These are phyloP conservation scores for Orestias chungarensis DNA, from an alignment of 2,797 vertebrate genomes.

Conservation along the genomic window DNA sequence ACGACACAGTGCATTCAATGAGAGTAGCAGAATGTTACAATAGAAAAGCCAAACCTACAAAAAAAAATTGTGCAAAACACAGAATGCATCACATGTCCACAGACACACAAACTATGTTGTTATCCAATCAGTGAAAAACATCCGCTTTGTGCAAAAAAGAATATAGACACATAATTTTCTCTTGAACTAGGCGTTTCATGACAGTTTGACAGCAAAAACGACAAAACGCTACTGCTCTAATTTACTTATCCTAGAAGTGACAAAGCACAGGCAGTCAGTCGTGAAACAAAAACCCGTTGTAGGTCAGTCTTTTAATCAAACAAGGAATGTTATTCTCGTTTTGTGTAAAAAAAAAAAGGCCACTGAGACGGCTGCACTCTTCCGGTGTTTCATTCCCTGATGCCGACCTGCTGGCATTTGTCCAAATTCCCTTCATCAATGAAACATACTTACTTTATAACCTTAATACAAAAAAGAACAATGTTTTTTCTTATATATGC, in stretches of 20 bases:
- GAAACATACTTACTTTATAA: slow-evolving; percentile 20
- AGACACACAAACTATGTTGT: slow-evolving; percentile 62
- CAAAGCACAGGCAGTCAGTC: slow-evolving; percentile 52
- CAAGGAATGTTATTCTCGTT: slow-evolving; percentile 54
- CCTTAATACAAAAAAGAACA: slow-evolving; percentile 25
- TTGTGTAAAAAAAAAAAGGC: slow-evolving; percentile 77
- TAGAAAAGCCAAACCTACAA: slow-evolving; percentile 36
- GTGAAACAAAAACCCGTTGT: slow-evolving; percentile 49
- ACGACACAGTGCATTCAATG: slow-evolving; percentile 64
- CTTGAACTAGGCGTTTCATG: slow-evolving; percentile 86
- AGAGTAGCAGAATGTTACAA: slow-evolving; percentile 70
- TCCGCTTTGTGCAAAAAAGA: slow-evolving; percentile 88
- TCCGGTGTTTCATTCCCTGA: slow-evolving; percentile 66
- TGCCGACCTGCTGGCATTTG: slow-evolving; percentile 31
- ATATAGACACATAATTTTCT: slow-evolving; percentile 87
- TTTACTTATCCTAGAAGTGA: slow-evolving; percentile 25
- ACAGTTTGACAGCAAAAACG: slow-evolving; percentile 63
- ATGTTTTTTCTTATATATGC: slow-evolving; percentile 31
- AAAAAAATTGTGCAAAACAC: slow-evolving; percentile 64
- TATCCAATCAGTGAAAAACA: slow-evolving; percentile 81
- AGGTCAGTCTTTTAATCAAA: slow-evolving; percentile 49
- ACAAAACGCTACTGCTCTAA: slow-evolving; percentile 35
- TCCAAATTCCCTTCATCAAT: slow-evolving; percentile 13
- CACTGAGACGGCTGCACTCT: slow-evolving; percentile 72
- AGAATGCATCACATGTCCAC: slow-evolving; percentile 74